A percentile compares a stretch with the other conserved stretches of the same genome.
These are phyloP conservation scores for Felis chaus DNA, from an alignment of 2,113 vertebrate species.

Conservation along the genomic window DNA sequence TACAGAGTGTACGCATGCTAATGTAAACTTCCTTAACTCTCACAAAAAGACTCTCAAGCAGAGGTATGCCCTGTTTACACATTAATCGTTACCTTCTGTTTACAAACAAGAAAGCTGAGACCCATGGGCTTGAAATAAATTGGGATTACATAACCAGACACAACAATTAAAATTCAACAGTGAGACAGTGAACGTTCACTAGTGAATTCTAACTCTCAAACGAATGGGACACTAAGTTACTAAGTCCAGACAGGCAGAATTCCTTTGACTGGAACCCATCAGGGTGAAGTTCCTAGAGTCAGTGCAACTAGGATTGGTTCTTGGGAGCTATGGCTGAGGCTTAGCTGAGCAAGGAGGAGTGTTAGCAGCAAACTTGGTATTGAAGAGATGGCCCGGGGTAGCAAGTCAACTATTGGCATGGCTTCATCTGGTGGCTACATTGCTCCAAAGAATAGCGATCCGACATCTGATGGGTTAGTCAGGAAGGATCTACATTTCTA, in stretches of 20 bases:
- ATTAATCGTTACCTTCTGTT: neutral
- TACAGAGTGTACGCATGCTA: neutral
- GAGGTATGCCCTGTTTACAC: neutral
- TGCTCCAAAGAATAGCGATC: neutral
- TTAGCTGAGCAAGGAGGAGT: neutral
- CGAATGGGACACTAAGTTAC: neutral
- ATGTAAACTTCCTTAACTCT: neutral
- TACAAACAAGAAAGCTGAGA: neutral
- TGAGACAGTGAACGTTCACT: neutral
- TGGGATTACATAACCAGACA: neutral
- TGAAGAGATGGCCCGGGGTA: neutral
- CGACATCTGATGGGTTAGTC: neutral
- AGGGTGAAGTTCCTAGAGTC: neutral
- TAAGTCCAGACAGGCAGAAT: neutral
- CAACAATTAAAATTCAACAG: neutral
- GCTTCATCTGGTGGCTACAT: neutral
- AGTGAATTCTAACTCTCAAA: neutral
- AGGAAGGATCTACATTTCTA: neutral
- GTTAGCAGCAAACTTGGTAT: neutral
- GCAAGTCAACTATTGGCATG: neutral
- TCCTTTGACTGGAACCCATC: neutral
- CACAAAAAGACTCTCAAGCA: neutral
- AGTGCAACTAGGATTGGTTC: neutral
- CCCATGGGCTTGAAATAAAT: neutral
- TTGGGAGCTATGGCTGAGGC: neutral